These are phyloP conservation scores for Anas georgica DNA, from an alignment of 2,797 vertebrate species.

Conservation along the genomic window DNA sequence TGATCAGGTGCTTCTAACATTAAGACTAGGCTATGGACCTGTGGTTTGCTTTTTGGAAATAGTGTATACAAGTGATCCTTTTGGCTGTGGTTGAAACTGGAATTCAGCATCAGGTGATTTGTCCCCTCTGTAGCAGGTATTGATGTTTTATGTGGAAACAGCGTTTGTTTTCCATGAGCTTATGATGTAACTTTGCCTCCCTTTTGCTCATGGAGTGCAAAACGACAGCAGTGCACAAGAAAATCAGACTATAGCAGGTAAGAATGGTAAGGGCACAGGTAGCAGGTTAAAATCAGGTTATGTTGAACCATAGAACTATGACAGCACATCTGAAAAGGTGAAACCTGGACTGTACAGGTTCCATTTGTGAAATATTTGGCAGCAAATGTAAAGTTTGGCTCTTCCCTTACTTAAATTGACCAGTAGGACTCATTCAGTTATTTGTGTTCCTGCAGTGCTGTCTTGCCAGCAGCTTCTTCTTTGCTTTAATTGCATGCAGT, in stretches of 20 bases:
- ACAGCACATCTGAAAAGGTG: background rate
- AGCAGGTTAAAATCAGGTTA: background rate
- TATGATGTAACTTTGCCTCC: background rate
- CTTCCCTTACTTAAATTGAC: background rate
- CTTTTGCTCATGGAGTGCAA: background rate
- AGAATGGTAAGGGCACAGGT: background rate
- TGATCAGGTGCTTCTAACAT: background rate
- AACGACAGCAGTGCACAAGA: background rate
- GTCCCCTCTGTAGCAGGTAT: background rate
- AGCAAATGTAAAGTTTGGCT: background rate
- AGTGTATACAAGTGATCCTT: background rate
- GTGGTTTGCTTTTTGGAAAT: background rate
- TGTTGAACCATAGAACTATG: background rate
- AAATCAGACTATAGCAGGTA: background rate
- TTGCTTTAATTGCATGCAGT: background rate
- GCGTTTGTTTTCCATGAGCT: background rate
- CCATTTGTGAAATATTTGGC: background rate
- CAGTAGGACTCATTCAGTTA: background rate
- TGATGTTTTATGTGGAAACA: background rate
- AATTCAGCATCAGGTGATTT: background rate
- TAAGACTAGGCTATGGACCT: background rate
- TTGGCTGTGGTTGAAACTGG: background rate
- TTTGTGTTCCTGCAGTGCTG: background rate
- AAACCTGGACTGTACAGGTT: background rate
- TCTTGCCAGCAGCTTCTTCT: background rate